Evolutionary conservation across 2,797 vertebrate genomes (phyloP).

Genomic region (Crenichthys baileyi): DNA sequence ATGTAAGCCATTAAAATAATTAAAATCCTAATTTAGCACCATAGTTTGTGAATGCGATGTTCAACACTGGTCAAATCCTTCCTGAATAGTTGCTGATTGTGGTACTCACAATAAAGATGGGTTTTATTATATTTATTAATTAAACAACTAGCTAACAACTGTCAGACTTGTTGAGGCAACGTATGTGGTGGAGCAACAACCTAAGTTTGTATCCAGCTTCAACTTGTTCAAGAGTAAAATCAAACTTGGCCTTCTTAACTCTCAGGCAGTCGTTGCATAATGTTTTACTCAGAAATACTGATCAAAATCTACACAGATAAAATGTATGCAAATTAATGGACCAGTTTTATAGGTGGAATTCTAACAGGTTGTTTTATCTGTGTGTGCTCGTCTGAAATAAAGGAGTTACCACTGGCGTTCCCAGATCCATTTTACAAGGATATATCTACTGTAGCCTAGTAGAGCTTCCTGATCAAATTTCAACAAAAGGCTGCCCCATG

Average conservation of each 20-base stretch:
- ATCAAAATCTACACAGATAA: background rate
- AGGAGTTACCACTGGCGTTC: background rate
- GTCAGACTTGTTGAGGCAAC: background rate
- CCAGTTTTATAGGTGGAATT: background rate
- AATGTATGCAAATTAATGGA: background rate
- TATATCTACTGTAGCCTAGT: no score
- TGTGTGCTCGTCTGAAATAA: no score
- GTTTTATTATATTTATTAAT: no score
- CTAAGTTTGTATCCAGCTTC: constrained; percentile 4
- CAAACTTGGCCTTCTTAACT: background rate
- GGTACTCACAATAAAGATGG: no score
- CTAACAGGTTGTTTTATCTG: background rate
- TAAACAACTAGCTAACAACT: background rate
- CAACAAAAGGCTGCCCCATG: background rate
- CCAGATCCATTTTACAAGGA: background rate
- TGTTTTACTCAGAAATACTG: background rate
- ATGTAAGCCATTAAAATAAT: background rate
- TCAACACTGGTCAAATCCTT: background rate
- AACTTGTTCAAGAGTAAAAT: background rate
- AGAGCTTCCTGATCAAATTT: background rate
- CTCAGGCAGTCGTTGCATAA: background rate
- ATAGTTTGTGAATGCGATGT: background rate
- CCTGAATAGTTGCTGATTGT: background rate
- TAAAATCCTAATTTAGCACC: background rate
- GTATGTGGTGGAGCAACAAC: background rate